Conservation (phyloP, 2,113 vertebrate genomes). For the Colistium nudipinnis region DNA sequence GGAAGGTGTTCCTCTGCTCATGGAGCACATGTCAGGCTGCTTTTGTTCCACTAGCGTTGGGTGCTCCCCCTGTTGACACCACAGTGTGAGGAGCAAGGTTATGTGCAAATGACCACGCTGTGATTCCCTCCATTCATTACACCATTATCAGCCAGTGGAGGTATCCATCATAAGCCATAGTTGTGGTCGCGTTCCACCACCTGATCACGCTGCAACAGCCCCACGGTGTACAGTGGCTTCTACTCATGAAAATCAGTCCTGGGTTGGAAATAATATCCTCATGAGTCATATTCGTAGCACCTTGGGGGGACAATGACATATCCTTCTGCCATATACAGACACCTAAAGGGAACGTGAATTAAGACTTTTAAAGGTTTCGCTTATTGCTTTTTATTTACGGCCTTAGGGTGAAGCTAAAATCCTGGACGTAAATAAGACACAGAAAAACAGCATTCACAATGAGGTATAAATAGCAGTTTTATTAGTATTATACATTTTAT, state of each 20-base stretch:
- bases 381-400: conserved; percentile 82
- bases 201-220: neutral
- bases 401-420: conserved; percentile 69
- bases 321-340: conserved; percentile 71
- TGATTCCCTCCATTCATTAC: conserved; percentile 55
- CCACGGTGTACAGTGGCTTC: conserved; percentile 16
- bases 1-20: conserved; percentile 58
- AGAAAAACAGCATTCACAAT: conserved; percentile 67
- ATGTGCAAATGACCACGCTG: conserved; percentile 27
- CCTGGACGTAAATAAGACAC: conserved; percentile 69
- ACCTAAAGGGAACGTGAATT: conserved; percentile 63
- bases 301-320: conserved; percentile 71
- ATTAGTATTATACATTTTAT: neutral
- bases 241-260: conserved; percentile 56
- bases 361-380: conserved; percentile 82
- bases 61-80: conserved; percentile 78
- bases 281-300: conserved; percentile 72
- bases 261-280: conserved; percentile 64
- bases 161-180: conserved; percentile 39
- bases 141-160: conserved; percentile 26
- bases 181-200: conserved; percentile 24
- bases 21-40: conserved; percentile 25
- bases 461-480: conserved; percentile 31
- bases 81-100: conserved; percentile 7
- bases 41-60: conserved; percentile 37